A percentile compares a stretch with the other conserved stretches of the same genome.
Conservation (phyloP, 2,797 vertebrate genomes). For the Artibeus lituratus region DNA sequence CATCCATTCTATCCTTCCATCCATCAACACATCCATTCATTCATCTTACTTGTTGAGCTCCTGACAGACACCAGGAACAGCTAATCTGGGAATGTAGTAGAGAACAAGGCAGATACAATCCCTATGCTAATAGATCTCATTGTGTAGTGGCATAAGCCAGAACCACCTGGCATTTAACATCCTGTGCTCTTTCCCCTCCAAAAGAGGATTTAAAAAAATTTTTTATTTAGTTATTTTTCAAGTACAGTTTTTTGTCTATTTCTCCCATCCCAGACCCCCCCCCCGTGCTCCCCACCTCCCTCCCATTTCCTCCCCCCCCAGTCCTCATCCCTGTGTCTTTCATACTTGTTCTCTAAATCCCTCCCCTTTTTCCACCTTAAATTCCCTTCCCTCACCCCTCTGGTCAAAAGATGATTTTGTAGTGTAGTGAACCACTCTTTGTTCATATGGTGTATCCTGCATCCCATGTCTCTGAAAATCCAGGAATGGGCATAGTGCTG, state of each 20-base stretch:
- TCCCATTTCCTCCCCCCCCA: too few relatives aligned
- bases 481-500: background rate
- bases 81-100: background rate
- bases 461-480: background rate
- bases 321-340: too few relatives aligned
- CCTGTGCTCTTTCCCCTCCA: background rate
- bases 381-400: too few relatives aligned
- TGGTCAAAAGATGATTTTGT: background rate
- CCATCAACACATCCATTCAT: background rate
- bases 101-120: background rate
- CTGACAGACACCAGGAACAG: background rate
- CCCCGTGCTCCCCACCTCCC: too few relatives aligned
- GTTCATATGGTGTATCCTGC: background rate
- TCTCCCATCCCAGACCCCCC: too few relatives aligned
- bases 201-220: too few relatives aligned
- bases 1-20: too few relatives aligned
- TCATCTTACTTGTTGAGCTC: background rate
- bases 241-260: too few relatives aligned
- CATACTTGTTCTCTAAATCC: too few relatives aligned
- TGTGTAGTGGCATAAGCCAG: background rate
- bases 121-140: background rate
- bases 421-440: background rate
- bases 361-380: too few relatives aligned
- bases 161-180: background rate
- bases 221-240: too few relatives aligned